phyloP scores from a whole-genome alignment of 2,797 vertebrate species.

The Pangasius mekongensis region DNA sequence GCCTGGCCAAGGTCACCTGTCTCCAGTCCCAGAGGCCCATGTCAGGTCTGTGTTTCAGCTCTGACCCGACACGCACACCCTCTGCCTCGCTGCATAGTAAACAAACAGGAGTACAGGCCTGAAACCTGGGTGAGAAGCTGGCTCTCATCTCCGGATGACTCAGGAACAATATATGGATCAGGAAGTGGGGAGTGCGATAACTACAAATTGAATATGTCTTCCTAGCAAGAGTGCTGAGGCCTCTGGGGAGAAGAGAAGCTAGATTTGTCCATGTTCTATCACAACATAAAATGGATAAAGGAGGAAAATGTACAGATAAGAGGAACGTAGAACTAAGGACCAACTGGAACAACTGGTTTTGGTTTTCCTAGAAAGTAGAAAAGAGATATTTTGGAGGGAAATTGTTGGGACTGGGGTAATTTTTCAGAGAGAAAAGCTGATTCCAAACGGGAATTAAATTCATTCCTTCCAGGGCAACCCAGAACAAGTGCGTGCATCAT shows the following conservation, averaged over 20 bases:
- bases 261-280: slow-evolving; percentile 68
- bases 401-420: background rate
- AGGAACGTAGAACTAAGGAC: slow-evolving; percentile 60
- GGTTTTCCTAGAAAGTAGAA: slow-evolving; percentile 46
- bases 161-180: slow-evolving; percentile 47
- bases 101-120: slow-evolving; percentile 57
- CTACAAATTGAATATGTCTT: slow-evolving; percentile 81
- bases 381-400: background rate
- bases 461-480: background rate
- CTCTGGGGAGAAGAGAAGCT: slow-evolving; percentile 70
- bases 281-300: slow-evolving; percentile 68
- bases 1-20: slow-evolving; percentile 56
- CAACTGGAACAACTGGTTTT: slow-evolving; percentile 23
- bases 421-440: background rate
- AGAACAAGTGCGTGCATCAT: background rate
- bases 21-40: slow-evolving; percentile 47
- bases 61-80: slow-evolving; percentile 78
- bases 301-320: slow-evolving; percentile 70
- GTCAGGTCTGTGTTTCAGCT: slow-evolving; percentile 61
- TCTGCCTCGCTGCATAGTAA: slow-evolving; percentile 76
- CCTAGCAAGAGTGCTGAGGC: slow-evolving; percentile 73
- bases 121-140: slow-evolving; percentile 21
- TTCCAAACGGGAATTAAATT: background rate
- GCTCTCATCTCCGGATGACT: slow-evolving; percentile 15
- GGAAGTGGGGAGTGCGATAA: slow-evolving; percentile 56